A percentile compares a stretch with the other conserved stretches of the same genome.
Conservation (phyloP, 2,113 vertebrate genomes). For the Misgurnus anguillicaudatus region DNA sequence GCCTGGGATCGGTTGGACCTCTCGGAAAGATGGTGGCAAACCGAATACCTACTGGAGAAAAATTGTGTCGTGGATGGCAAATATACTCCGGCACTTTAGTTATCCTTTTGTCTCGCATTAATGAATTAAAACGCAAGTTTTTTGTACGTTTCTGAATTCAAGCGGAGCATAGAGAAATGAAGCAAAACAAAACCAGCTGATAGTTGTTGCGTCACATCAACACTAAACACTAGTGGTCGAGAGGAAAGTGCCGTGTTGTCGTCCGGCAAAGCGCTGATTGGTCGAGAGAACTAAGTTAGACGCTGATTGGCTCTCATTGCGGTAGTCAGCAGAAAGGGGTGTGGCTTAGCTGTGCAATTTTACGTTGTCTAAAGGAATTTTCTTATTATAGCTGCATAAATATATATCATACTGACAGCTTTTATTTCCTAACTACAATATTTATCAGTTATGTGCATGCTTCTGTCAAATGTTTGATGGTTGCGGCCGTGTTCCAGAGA, state of each 20-base stretch:
- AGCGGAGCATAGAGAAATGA: conserved; percentile 15
- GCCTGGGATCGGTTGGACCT: conserved; percentile 68
- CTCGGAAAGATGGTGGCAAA: conserved; percentile 62
- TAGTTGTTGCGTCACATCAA: conserved; percentile 57
- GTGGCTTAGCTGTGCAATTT: not conserved
- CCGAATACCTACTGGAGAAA: conserved; percentile 59
- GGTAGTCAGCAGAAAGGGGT: conserved; percentile 25
- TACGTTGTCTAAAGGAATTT: not conserved
- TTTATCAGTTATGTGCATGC: not conserved
- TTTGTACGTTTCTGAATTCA: not conserved
- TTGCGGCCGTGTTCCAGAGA: not conserved
- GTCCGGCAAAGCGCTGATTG: conserved; percentile 55
- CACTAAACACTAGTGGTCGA: conserved; percentile 49
- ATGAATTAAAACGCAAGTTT: not conserved
- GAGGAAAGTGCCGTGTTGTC: not conserved
- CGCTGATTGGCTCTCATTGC: conserved; percentile 32
- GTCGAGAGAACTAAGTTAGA: not conserved
- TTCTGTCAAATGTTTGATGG: not conserved
- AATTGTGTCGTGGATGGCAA: conserved; percentile 31
- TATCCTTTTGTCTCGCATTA: not conserved
- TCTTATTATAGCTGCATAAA: not conserved
- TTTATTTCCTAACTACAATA: not conserved
- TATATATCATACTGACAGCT: not conserved
- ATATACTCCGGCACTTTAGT: not conserved
- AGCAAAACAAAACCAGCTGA: conserved; percentile 78